Base-by-base conservation (phyloP, 2,113 vertebrate species). In the Ovibos moschatus region DNA sequence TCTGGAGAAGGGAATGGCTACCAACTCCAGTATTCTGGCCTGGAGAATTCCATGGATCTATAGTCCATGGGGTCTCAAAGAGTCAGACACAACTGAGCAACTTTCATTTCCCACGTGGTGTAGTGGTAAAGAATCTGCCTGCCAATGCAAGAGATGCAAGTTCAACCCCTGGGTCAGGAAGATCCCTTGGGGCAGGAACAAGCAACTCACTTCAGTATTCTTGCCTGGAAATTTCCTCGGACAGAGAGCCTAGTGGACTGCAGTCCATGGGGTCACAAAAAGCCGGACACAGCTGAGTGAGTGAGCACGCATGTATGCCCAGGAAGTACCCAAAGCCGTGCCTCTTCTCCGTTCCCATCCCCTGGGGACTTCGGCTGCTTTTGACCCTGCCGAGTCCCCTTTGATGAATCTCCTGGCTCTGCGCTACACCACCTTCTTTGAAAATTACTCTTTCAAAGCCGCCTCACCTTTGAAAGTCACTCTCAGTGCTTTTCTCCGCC, bases 241-340 rank as follows among this genome's bases (percentile, higher is more conserved):
- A 43, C 71, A 76, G 40, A 76, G 23, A 43, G 36, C 23, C 12
- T 27, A 13, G 21, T 27, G 71, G 40, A 27, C 71, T 14, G 3
- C 40, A 43, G 71, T 76, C 36, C 71, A 76, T 7, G 36, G 23
- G 12, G 40, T 76, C 71, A 43, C 40, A 43, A 76, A 43, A 43
- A 76, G 40, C 40, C 12, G 0, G 71, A 43, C 71, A 43, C 71
- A 43, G 6, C 40, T 43, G 71, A 76, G 71, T 43, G 21, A 3
- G 19, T 43, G 40, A 76, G 40, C 23, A 27, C 0, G 2, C 3
- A 7, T 0, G 23, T 27, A 7, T 0, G 6, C 71, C 23, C 88
- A 33, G 21, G 33, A 85, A 91, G 43, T 53, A 82, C 60, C 40
- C 67, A 47, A 45, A 45, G 40, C 43, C 87, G 58, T 67, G 57